Evolutionary conservation across 2,797 vertebrate species (phyloP).

Genomic region (Danionella dracula): DNA sequence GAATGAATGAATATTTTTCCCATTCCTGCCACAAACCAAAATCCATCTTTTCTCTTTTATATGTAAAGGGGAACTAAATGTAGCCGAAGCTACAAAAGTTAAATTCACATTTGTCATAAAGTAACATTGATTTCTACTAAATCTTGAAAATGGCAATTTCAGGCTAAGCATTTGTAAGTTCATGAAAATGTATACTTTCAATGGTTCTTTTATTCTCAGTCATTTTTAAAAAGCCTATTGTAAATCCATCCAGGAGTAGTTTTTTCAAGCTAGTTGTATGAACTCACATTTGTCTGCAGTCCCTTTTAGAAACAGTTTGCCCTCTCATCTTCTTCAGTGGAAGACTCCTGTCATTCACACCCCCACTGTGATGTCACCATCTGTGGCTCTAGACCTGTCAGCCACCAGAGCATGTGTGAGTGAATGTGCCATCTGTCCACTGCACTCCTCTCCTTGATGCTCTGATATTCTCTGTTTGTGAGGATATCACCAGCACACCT

Average conservation of each 20-base stretch:
- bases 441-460: conserved; percentile 33
- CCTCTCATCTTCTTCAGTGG: conserved; percentile 28
- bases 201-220: too few relatives aligned
- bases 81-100: too few relatives aligned
- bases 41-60: too few relatives aligned
- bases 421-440: conserved; percentile 51
- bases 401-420: conserved; percentile 33
- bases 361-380: conserved; percentile 66
- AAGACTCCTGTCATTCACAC: conserved; percentile 50
- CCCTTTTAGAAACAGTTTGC: background rate
- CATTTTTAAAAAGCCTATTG: too few relatives aligned
- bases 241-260: background rate
- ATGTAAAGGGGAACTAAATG: too few relatives aligned
- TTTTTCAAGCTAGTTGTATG: background rate
- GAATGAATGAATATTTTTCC: too few relatives aligned
- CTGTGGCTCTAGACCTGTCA: conserved; percentile 57
- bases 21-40: too few relatives aligned
- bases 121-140: too few relatives aligned
- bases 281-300: background rate
- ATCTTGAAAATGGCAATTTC: too few relatives aligned
- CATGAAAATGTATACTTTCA: too few relatives aligned
- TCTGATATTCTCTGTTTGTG: conserved; percentile 33
- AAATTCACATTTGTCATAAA: too few relatives aligned
- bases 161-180: too few relatives aligned
- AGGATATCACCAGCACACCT: conserved; percentile 30